Conservation (phyloP, 2,888 invertebrate species). For the Stenotaenia linearis region DNA sequence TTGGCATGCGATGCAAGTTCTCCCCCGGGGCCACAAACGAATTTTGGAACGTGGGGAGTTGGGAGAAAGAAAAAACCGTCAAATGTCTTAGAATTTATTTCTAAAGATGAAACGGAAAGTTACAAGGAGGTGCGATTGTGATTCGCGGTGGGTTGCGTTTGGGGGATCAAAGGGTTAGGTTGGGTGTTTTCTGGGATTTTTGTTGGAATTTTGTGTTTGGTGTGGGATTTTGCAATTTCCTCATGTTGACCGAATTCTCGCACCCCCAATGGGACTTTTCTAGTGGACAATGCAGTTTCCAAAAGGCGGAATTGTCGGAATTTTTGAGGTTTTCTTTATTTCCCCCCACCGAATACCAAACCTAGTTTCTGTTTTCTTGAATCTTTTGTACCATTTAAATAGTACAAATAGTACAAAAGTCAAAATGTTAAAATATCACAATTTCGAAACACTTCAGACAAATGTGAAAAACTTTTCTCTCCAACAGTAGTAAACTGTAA, state of each 20-base stretch:
- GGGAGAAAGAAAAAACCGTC: neutral
- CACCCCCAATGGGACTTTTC: neutral
- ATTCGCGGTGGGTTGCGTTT: neutral
- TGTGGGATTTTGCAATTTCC: neutral
- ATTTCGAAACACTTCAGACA: too few species aligned
- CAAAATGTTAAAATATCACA: too few species aligned
- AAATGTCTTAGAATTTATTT: neutral
- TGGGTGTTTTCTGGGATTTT: neutral
- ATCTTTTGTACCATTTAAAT: too few species aligned
- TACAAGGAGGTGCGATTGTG: neutral
- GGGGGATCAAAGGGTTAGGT: neutral
- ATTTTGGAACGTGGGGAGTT: neutral
- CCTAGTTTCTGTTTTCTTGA: too few species aligned
- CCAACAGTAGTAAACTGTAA: too few species aligned
- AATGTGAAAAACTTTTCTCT: too few species aligned
- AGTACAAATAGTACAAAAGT: too few species aligned
- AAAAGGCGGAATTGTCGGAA: too few species aligned
- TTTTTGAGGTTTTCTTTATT: too few species aligned
- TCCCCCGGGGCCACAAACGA: neutral
- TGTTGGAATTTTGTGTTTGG: neutral
- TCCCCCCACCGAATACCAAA: too few species aligned
- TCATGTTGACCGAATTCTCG: neutral
- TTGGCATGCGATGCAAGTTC: conserved; percentile 6
- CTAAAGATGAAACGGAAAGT: neutral
- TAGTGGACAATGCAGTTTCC: neutral